Conservation (phyloP, 2,113 vertebrate genomes). For the Lutjanus erythropterus region DNA sequence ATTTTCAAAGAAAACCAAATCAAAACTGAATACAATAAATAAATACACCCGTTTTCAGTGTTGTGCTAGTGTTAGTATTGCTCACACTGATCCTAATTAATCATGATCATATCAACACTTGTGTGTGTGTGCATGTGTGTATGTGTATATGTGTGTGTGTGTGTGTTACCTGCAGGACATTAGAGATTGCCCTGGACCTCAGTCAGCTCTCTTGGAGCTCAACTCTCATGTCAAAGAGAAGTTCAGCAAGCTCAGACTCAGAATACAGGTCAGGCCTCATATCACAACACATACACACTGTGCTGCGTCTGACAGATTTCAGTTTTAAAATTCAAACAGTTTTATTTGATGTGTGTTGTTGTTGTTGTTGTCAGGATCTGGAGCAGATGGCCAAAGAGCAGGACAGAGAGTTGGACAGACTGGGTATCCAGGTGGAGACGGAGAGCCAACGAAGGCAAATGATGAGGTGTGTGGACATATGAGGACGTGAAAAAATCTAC, state of each 20-base stretch:
- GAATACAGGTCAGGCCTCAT: constrained; percentile 90
- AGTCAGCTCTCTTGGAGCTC: constrained; percentile 87
- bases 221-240: constrained; percentile 93
- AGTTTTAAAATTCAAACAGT: not conserved
- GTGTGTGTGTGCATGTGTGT: too few relatives aligned
- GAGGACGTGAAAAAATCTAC: not conserved
- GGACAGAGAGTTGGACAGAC: constrained; percentile 91
- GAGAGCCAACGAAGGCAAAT: constrained; percentile 93
- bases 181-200: constrained; percentile 89
- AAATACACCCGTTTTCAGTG: too few relatives aligned
- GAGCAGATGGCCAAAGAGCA: constrained; percentile 94
- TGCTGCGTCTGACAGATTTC: not conserved
- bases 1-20: too few relatives aligned
- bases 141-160: not conserved
- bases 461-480: constrained; percentile 86
- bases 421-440: constrained; percentile 88
- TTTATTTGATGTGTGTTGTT: constrained; percentile 7
- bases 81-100: too few relatives aligned
- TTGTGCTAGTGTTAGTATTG: too few relatives aligned
- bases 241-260: constrained; percentile 88
- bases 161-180: constrained; percentile 76
- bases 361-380: constrained; percentile 85
- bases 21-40: too few relatives aligned
- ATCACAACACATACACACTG: not conserved
- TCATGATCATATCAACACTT: too few relatives aligned